Evolutionary conservation across 2,113 vertebrate genomes (phyloP).

Genomic region (Elachura formosa): DNA sequence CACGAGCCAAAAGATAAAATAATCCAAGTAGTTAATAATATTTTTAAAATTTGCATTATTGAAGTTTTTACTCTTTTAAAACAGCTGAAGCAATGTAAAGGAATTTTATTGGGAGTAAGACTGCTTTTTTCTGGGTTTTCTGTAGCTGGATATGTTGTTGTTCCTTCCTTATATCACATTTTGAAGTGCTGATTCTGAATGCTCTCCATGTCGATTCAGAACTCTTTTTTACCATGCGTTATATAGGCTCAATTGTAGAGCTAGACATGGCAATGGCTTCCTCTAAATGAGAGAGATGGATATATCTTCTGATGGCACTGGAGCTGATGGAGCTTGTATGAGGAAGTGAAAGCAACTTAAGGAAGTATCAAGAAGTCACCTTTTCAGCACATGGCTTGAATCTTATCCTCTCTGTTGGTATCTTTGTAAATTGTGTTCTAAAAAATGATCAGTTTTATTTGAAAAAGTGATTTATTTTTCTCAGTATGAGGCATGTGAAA

Average conservation of each 20-base stretch:
- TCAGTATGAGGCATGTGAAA: neutral
- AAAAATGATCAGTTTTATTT: neutral
- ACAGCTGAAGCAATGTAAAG: neutral
- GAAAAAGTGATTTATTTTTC: neutral
- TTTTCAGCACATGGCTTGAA: neutral
- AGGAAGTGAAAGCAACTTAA: neutral
- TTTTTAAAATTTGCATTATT: neutral
- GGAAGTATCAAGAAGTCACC: neutral
- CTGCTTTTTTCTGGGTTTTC: neutral
- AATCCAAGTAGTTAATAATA: neutral
- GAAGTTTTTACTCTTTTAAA: neutral
- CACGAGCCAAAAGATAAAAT: neutral
- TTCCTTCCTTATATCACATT: neutral
- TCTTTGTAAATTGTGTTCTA: neutral
- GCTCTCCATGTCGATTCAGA: neutral
- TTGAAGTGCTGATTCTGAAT: neutral
- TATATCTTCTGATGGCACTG: neutral
- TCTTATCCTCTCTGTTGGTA: neutral
- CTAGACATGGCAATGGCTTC: neutral
- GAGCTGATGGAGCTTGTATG: neutral
- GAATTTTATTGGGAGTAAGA: neutral
- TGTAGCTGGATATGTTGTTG: neutral
- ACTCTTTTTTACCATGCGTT: neutral
- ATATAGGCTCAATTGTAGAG: neutral
- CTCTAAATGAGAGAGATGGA: neutral